Percentiles rank a stretch among this genome's conserved stretches.
phyloP scores from a whole-genome alignment of 2,888 invertebrate genomes.

The Troides oblongomaculatus region DNA sequence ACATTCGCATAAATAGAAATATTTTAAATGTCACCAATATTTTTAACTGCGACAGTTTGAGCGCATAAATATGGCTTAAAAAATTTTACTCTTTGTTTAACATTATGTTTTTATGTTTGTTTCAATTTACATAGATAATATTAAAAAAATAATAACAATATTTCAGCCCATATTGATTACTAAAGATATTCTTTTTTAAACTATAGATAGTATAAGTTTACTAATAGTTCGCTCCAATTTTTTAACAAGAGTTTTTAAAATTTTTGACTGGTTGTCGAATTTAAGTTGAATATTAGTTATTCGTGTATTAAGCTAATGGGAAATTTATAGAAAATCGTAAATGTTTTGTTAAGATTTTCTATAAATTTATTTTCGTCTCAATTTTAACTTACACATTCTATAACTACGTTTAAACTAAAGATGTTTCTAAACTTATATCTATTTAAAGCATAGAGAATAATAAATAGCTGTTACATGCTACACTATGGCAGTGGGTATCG shows the following conservation, averaged over 20 bases:
- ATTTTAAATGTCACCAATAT: background rate
- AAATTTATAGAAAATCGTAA: no score
- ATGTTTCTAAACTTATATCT: constrained; percentile 35
- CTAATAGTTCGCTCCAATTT: no score
- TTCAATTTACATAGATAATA: background rate
- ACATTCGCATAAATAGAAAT: constrained; percentile 1
- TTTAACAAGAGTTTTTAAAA: no score
- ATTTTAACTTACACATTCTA: constrained; percentile 1
- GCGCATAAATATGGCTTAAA: background rate
- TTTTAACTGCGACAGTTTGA: background rate
- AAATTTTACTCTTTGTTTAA: background rate
- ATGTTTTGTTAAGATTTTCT: no score
- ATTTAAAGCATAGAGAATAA: constrained; percentile 59
- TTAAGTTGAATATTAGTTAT: background rate
- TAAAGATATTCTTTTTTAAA: background rate
- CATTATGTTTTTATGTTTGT: no score
- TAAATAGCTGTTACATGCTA: constrained; percentile 49
- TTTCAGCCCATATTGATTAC: background rate
- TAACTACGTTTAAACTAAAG: constrained; percentile 26
- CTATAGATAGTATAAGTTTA: background rate
- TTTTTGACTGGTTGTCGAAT: background rate
- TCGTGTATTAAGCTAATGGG: background rate
- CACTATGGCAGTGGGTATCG: constrained; percentile 74
- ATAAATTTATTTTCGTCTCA: background rate
- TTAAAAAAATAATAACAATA: background rate